These are phyloP conservation scores for Centropyge bicolor DNA, from an alignment of 2,797 vertebrate genomes.

Conservation along the genomic window DNA sequence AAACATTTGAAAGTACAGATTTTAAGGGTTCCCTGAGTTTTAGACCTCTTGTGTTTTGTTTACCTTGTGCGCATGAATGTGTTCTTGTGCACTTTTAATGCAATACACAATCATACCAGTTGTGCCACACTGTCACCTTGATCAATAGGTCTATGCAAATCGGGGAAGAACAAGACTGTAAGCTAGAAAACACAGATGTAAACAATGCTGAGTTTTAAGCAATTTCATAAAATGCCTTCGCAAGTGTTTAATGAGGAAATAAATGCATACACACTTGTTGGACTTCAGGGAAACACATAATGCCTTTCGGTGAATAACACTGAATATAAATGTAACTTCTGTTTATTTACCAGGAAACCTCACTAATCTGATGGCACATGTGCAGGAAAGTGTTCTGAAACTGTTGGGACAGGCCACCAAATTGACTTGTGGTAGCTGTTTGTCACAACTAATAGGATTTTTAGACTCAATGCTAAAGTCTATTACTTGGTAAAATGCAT, in stretches of 20 bases:
- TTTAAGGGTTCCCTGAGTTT: background rate
- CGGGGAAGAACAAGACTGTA: background rate
- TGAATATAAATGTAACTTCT: background rate
- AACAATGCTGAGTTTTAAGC: background rate
- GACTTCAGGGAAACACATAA: background rate
- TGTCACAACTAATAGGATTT: slow-evolving; percentile 25
- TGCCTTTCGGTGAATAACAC: background rate
- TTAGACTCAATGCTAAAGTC: slow-evolving; percentile 26
- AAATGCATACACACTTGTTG: too few species aligned
- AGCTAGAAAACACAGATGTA: background rate
- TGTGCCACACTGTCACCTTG: background rate
- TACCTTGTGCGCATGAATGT: too few species aligned
- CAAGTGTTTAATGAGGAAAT: background rate
- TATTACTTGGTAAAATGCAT: slow-evolving; percentile 42
- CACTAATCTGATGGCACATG: background rate
- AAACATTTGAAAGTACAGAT: too few species aligned
- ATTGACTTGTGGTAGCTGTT: slow-evolving; percentile 9
- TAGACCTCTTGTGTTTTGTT: background rate
- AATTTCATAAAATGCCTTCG: background rate
- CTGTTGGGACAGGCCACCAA: slow-evolving; percentile 19
- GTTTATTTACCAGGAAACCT: background rate
- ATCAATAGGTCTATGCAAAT: background rate
- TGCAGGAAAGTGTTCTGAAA: slow-evolving; percentile 23
- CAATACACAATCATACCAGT: background rate
- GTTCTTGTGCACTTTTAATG: background rate